A percentile compares a stretch with the other conserved stretches of the same genome.
These are phyloP conservation scores for Xiphophorus birchmanni DNA, from an alignment of 2,797 vertebrate genomes.

Conservation along the genomic window DNA sequence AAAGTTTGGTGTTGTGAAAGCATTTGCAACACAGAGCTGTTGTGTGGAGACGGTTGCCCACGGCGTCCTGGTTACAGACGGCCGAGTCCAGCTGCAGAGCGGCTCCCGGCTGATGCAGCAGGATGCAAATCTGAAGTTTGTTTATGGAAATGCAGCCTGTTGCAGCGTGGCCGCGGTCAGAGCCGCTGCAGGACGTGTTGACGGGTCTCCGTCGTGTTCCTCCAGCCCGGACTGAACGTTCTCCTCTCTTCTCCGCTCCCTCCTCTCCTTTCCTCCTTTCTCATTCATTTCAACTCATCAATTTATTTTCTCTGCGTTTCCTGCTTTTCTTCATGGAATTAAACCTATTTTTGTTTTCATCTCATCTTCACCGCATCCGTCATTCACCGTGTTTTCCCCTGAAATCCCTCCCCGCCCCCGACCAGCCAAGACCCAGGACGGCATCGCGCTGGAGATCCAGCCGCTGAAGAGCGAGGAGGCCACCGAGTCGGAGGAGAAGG, in stretches of 20 bases:
- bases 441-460: conserved; percentile 95
- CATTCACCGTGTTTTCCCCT: neutral
- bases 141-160: conserved; percentile 52
- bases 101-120: conserved; percentile 47
- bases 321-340: conserved; percentile 19
- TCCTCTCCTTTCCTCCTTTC: conserved; percentile 36
- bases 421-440: conserved; percentile 95
- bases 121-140: conserved; percentile 65
- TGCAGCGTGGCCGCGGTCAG: neutral
- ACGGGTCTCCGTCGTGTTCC: conserved; percentile 20
- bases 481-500: conserved; percentile 87
- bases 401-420: neutral
- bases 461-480: conserved; percentile 96
- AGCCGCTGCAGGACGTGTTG: conserved; percentile 22
- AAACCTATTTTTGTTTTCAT: conserved; percentile 8
- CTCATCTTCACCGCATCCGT: neutral
- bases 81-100: conserved; percentile 35
- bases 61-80: conserved; percentile 3
- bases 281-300: conserved; percentile 37
- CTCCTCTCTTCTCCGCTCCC: conserved; percentile 58
- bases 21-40: neutral
- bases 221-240: conserved; percentile 56
- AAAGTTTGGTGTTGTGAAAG: neutral
- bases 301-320: conserved; percentile 46
- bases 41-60: neutral